These are phyloP conservation scores for Halocaridina rubra DNA, from an alignment of 2,888 invertebrate species.

Conservation along the genomic window DNA sequence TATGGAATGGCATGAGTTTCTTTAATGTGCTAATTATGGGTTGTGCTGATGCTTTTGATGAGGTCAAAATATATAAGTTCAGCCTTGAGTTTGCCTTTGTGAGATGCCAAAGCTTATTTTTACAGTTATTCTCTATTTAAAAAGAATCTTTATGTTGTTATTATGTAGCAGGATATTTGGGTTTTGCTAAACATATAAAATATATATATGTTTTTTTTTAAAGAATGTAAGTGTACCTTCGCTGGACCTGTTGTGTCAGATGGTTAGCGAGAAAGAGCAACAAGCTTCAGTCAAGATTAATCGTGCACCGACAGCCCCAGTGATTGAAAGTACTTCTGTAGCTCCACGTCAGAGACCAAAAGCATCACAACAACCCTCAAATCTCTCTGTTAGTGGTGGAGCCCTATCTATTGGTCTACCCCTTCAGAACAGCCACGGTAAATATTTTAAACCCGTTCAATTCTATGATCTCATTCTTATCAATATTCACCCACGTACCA, in stretches of 20 bases:
- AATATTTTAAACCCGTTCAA: not conserved
- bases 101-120: too few species aligned
- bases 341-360: slow-evolving; percentile 86
- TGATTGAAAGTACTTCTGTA: slow-evolving; percentile 78
- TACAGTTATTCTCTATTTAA: too few species aligned
- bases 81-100: too few species aligned
- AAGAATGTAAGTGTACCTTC: slow-evolving; percentile 78
- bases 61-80: too few species aligned
- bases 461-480: not conserved
- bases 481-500: not conserved
- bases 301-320: slow-evolving; percentile 68
- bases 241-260: slow-evolving; percentile 76
- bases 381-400: slow-evolving; percentile 59
- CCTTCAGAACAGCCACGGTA: slow-evolving; percentile 65
- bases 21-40: too few species aligned
- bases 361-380: slow-evolving; percentile 67
- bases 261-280: slow-evolving; percentile 78
- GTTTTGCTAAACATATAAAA: too few species aligned
- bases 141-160: too few species aligned
- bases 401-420: slow-evolving; percentile 65
- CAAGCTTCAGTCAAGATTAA: slow-evolving; percentile 71
- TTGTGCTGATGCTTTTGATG: too few species aligned
- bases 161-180: too few species aligned
- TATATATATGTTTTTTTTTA: slow-evolving; percentile 62
- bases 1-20: too few species aligned